phyloP scores from a whole-genome alignment of 2,113 vertebrate genomes.

The Phylloscopus trochiloides region DNA sequence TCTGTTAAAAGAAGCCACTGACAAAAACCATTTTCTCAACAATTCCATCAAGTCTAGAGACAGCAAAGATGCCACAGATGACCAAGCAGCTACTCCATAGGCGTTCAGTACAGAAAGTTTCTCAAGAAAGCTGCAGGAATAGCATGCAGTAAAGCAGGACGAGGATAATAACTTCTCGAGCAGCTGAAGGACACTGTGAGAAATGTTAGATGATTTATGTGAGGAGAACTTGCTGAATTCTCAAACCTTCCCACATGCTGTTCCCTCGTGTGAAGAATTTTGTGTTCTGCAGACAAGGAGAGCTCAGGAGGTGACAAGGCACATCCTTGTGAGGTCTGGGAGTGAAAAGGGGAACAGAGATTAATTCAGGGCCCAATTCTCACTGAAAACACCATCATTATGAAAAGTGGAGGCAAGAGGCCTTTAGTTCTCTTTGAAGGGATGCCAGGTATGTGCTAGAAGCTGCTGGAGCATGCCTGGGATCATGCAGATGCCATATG shows the following conservation, averaged over 20 bases:
- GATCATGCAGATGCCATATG: background rate
- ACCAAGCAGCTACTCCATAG: background rate
- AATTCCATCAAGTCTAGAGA: background rate
- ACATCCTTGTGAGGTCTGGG: background rate
- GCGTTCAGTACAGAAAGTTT: background rate
- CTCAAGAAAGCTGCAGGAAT: background rate
- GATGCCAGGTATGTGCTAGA: background rate
- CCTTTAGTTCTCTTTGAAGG: background rate
- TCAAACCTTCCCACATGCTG: background rate
- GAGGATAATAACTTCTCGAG: background rate
- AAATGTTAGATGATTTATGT: background rate
- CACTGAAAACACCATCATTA: background rate
- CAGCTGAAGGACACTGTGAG: background rate
- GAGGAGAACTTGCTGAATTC: background rate
- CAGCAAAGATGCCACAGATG: background rate
- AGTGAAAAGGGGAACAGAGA: background rate
- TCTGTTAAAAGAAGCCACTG: background rate
- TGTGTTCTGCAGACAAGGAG: background rate
- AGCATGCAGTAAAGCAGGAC: background rate
- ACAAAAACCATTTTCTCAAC: background rate
- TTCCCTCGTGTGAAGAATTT: background rate
- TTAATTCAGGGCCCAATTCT: background rate
- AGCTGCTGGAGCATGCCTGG: background rate
- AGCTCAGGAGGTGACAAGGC: background rate
- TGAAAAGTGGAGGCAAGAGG: background rate